phyloP scores from a whole-genome alignment of 2,888 invertebrate species.

The Nebria salina region DNA sequence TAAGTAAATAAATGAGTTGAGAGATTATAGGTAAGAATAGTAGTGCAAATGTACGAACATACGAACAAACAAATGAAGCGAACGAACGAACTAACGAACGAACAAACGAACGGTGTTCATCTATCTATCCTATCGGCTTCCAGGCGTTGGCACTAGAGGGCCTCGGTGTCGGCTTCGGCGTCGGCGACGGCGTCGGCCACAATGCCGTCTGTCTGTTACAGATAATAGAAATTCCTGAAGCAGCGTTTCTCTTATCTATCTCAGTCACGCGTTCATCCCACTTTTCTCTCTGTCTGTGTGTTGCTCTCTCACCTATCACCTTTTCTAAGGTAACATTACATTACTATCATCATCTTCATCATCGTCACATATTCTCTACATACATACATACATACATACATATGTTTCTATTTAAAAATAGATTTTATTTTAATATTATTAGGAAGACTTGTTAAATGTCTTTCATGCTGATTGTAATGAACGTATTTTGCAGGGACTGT shows the following conservation, averaged over 20 bases:
- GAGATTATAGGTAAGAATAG: constrained; percentile 5
- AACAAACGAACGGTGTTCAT: no score
- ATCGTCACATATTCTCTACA: background rate
- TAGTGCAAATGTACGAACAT: no score
- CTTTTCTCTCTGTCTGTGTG: constrained; percentile 35
- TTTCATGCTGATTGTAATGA: background rate
- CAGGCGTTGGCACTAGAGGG: background rate
- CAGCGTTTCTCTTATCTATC: constrained; percentile 49
- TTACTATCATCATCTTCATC: background rate
- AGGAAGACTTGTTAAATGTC: background rate
- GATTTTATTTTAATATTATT: no score
- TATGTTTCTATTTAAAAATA: no score
- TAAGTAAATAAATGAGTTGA: background rate
- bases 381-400: background rate
- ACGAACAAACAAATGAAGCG: no score
- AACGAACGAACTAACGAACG: no score
- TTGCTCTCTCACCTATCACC: constrained; percentile 22
- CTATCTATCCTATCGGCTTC: constrained; percentile 5
- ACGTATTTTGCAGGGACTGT: background rate
- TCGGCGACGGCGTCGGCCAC: constrained; percentile 48
- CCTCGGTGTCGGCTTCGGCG: constrained; percentile 20
- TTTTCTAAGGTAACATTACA: constrained; percentile 22
- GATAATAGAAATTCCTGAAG: constrained; percentile 53
- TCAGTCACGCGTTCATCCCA: constrained; percentile 48
- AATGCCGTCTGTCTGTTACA: constrained; percentile 51